A percentile compares a stretch with the other conserved stretches of the same genome.
These are phyloP conservation scores for Ceratitis capitata DNA, from an alignment of 1,140 invertebrate genomes.

Conservation along the genomic window DNA sequence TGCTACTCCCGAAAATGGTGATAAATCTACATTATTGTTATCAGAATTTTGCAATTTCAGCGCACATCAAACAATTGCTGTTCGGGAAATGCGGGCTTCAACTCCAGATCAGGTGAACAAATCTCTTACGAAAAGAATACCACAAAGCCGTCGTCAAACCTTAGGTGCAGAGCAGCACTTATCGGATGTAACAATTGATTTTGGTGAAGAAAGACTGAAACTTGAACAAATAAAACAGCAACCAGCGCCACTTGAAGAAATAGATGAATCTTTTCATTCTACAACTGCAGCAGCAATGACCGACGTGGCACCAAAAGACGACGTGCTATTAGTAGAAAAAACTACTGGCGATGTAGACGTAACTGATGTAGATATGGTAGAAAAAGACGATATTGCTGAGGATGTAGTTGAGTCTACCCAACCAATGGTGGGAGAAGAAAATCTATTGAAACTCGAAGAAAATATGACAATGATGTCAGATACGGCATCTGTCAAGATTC, in stretches of 20 bases:
- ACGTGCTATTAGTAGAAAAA: background rate
- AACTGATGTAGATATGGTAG: background rate
- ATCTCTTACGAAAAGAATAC: background rate
- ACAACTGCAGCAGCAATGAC: background rate
- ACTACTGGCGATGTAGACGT: background rate
- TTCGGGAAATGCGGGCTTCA: background rate
- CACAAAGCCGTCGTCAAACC: background rate
- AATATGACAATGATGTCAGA: background rate
- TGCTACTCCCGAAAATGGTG: too few relatives aligned
- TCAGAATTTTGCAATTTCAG: background rate
- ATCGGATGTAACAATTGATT: background rate
- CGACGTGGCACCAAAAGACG: background rate
- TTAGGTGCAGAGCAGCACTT: background rate
- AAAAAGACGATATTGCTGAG: background rate
- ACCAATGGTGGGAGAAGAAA: background rate
- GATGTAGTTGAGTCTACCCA: background rate
- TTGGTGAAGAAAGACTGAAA: background rate
- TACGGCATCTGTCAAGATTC: background rate
- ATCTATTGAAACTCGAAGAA: background rate
- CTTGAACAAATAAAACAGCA: background rate
- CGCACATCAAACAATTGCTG: background rate
- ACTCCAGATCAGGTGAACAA: slow-evolving; percentile 13
- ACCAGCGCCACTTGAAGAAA: background rate
- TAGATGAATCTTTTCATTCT: background rate
- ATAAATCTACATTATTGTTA: too few relatives aligned